Evolutionary conservation across 1,140 invertebrate genomes (phyloP), one percentile per base, ranked within the genome.

Genomic region (Eumeta japonica): DNA sequence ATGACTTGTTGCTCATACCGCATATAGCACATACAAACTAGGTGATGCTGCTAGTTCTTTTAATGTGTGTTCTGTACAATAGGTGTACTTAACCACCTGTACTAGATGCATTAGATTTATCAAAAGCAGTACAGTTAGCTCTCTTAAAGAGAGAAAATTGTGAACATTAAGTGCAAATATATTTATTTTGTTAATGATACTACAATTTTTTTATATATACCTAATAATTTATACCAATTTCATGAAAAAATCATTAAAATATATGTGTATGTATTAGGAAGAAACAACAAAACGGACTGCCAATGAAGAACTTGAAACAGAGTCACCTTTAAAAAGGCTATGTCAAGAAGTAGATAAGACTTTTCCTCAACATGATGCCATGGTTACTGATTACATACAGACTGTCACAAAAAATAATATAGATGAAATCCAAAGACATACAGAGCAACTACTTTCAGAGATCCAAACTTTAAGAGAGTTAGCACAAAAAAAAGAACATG

Each of bases 401-500:
- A 74, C 64, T 7, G 67, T 78, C 1, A 76, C 79, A 0, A 76
- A 75, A 39, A 75, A 75, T 43, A 81, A 63, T 43, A 42, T 79
- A 2, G 80, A 82, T 13, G 80, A 83, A 50, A 76, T 84, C 32
- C 76, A 81, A 36, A 63, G 66, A 35, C 75, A 80, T 35, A 77
- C 79, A 0, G 81, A 82, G 43, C 79, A 79, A 43, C 54, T 84
- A 7, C 59, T 81, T 4, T 56, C 70, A 13, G 83, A 86, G 55
- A 83, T 86, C 42, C 71, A 83, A 54, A 82, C 82, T 1, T 62
- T 90, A 30, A 76, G 82, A 30, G 83, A 86, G 44, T 52, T 89
- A 10, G 80, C 85, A 1, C 79, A 81, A 47, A 81, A 83, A 50
- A 90, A 90, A 60, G 89, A 90, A 75, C 79, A 84, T 43, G 88